phyloP scores from a whole-genome alignment of 1,140 invertebrate genomes.

The Hetaerina americana region DNA sequence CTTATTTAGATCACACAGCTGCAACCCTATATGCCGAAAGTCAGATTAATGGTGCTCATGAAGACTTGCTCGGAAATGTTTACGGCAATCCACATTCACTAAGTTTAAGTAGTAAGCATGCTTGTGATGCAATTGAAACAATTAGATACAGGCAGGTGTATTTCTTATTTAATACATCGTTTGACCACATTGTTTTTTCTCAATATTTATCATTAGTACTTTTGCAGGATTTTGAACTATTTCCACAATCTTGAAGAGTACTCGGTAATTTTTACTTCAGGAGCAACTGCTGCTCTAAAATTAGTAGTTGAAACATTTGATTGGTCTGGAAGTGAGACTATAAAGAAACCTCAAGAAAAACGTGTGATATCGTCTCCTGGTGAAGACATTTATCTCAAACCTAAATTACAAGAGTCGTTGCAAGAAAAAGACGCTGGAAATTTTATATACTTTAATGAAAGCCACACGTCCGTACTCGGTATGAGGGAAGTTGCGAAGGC shows the following conservation, averaged over 20 bases:
- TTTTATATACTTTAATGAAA: constrained; percentile 77
- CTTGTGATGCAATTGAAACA: constrained; percentile 67
- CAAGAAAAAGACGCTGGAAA: constrained; percentile 36
- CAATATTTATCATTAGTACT: constrained; percentile 13
- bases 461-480: constrained; percentile 89
- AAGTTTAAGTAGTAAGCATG: constrained; percentile 51
- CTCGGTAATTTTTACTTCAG: constrained; percentile 79
- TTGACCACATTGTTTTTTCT: constrained; percentile 4
- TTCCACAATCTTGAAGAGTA: constrained; percentile 74
- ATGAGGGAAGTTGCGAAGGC: constrained; percentile 54
- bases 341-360: too few relatives aligned
- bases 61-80: constrained; percentile 51
- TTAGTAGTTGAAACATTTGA: constrained; percentile 69
- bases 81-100: constrained; percentile 81
- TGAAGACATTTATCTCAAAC: too few relatives aligned
- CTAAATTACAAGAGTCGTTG: too few relatives aligned
- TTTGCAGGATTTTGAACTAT: constrained; percentile 59
- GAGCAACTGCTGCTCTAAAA: constrained; percentile 74
- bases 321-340: constrained; percentile 31
- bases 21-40: constrained; percentile 65
- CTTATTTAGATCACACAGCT: constrained; percentile 85
- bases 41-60: constrained; percentile 51
- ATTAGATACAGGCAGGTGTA: constrained; percentile 53
- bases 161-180: constrained; percentile 7
- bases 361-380: too few relatives aligned